Conservation (phyloP, 2,797 vertebrate species). For the Coregonus sp. region DNA sequence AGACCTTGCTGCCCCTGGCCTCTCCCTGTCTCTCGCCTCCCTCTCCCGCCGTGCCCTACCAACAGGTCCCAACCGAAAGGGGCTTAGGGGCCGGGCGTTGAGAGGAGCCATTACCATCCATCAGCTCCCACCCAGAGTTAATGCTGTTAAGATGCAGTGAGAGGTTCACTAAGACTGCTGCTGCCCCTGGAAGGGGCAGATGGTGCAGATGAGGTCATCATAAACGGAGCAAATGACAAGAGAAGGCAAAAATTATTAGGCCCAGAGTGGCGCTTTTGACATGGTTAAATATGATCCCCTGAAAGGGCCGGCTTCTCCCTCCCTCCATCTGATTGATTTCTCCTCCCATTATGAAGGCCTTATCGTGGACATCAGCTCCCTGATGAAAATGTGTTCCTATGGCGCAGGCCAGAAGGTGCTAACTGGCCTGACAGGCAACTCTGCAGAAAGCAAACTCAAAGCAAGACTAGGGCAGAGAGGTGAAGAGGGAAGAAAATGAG, state of each 20-base stretch:
- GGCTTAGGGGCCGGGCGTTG: slow-evolving; percentile 62
- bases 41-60: slow-evolving; percentile 12
- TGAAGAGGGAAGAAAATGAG: slow-evolving; percentile 12
- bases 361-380: slow-evolving; percentile 7
- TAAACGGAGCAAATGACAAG: slow-evolving; percentile 69
- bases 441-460: not conserved
- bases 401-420: slow-evolving; percentile 49
- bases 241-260: slow-evolving; percentile 67
- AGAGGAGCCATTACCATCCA: slow-evolving; percentile 73
- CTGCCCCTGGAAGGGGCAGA: slow-evolving; percentile 67
- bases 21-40: slow-evolving; percentile 25
- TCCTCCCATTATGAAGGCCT: slow-evolving; percentile 13
- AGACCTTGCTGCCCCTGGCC: slow-evolving; percentile 61
- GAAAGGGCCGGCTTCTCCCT: slow-evolving; percentile 55
- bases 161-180: slow-evolving; percentile 60
- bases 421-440: slow-evolving; percentile 32
- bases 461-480: not conserved
- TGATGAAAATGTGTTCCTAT: slow-evolving; percentile 14
- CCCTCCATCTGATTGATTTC: slow-evolving; percentile 18
- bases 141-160: slow-evolving; percentile 75
- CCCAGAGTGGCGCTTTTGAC: slow-evolving; percentile 52
- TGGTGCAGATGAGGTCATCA: slow-evolving; percentile 73
- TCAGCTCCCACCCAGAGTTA: slow-evolving; percentile 70
- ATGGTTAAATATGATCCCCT: slow-evolving; percentile 65
- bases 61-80: slow-evolving; percentile 64